These are phyloP conservation scores for Cantharis flavilabris DNA, from an alignment of 2,888 invertebrate genomes.

Conservation along the genomic window DNA sequence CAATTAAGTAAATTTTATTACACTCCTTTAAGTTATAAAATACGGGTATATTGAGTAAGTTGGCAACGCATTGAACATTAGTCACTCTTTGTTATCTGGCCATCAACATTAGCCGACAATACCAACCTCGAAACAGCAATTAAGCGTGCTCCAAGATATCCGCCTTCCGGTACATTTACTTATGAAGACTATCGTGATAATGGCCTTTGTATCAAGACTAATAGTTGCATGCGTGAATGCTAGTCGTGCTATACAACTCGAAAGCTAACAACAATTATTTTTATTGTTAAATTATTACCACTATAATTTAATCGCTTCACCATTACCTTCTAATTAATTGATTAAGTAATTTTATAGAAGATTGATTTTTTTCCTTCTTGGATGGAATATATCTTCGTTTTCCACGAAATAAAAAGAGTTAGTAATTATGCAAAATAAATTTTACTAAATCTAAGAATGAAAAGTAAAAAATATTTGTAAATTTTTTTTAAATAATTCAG, in stretches of 20 bases:
- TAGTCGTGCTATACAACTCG: slow-evolving; percentile 17
- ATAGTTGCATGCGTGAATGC: slow-evolving; percentile 30
- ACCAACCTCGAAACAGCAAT: slow-evolving; percentile 50
- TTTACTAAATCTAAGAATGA: no score
- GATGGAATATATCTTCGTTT: not conserved
- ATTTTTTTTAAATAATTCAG: not conserved
- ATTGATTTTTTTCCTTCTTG: not conserved
- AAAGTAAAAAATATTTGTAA: not conserved
- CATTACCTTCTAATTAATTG: not conserved
- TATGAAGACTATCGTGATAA: slow-evolving; percentile 51
- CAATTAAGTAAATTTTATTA: not conserved
- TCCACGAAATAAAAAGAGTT: not conserved
- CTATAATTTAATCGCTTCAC: not conserved
- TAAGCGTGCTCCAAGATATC: slow-evolving; percentile 55
- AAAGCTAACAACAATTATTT: slow-evolving; percentile 28
- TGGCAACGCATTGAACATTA: slow-evolving; percentile 44
- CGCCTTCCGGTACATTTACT: slow-evolving; percentile 54
- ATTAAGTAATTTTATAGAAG: not conserved
- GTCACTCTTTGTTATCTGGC: slow-evolving; percentile 46
- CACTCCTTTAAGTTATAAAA: not conserved
- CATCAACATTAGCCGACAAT: slow-evolving; percentile 46
- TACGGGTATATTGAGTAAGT: slow-evolving; percentile 40
- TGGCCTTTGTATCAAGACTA: slow-evolving; percentile 35
- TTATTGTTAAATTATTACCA: slow-evolving; percentile 20
- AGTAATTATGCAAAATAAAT: no score